A percentile compares a stretch with the other conserved stretches of the same genome.
Evolutionary conservation across 2,113 vertebrate species (phyloP).

Genomic region (Himantopus leucocephalus): DNA sequence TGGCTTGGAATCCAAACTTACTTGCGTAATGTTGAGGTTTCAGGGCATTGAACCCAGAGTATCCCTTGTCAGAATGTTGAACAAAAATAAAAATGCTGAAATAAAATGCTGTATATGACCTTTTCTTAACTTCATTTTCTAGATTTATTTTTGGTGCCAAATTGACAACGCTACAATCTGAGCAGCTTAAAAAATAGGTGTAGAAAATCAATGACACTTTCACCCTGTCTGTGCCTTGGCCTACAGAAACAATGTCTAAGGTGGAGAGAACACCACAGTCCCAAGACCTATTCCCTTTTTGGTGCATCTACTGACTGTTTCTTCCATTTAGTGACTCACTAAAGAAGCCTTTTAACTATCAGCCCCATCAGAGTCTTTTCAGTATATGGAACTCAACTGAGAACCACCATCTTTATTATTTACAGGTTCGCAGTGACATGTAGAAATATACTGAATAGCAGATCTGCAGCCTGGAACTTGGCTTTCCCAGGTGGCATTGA

Average conservation of each 20-base stretch:
- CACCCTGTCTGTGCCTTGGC: neutral
- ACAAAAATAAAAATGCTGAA: slow-evolving; percentile 59
- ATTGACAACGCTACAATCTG: neutral
- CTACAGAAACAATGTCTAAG: neutral
- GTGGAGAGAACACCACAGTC: neutral
- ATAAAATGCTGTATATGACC: slow-evolving; percentile 33
- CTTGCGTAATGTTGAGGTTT: slow-evolving; percentile 63
- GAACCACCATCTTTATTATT: neutral
- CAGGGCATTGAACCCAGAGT: slow-evolving; percentile 44
- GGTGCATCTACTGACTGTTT: neutral
- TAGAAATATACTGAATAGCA: neutral
- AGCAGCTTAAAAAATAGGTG: neutral
- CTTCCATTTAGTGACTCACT: neutral
- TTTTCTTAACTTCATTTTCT: slow-evolving; percentile 40
- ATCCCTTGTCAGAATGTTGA: slow-evolving; percentile 43
- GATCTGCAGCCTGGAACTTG: neutral
- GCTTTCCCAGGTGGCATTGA: neutral
- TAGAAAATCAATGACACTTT: neutral
- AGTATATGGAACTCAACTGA: neutral
- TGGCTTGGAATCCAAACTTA: slow-evolving; percentile 52
- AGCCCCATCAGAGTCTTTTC: neutral
- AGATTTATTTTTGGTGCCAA: neutral
- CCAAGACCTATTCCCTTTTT: neutral
- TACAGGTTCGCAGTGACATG: neutral
- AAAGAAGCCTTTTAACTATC: neutral